Base-by-base conservation (phyloP, 2,888 invertebrate species). In the Muschampia staudingeri region DNA sequence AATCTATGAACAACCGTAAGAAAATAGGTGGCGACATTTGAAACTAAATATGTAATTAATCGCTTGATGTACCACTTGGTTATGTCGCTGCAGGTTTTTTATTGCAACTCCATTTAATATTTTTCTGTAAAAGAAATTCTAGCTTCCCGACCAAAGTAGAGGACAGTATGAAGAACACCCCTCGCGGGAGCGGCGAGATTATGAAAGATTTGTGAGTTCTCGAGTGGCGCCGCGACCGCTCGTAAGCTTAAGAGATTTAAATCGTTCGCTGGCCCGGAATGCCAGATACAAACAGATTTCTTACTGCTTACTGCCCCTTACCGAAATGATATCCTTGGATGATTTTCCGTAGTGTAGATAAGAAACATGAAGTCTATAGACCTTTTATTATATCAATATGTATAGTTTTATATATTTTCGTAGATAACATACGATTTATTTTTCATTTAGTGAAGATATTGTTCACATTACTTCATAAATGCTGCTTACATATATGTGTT, bases 191-290 rank as follows among this genome's bases (percentile, higher is more conserved):
- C 94, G 90, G 91, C 88, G 91, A 97, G 97, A 97, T 97, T 97
- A 96, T 96, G 95, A 97, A 96, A 97, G 97, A 97, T 97, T 97
- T 97, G 97, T 97, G 97, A 95, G 96, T 94, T 92, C 91, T 94
- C 90, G 92, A 94, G 94, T 92, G 93, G 93, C 92, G 94, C 94
- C 93, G 93, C 92, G 94, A 94, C 94, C 94, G 93, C 94, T 94
- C 94, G 94, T 93, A 92, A 93, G 95, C 96, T 96, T 96, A 96
- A 97, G 96, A 96, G 96, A 96, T 97, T 97, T 96, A 96, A 96
- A 96, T 96, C 95, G 96, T 91, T 93, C 95, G 94, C 94, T 95
- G 94, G 95, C 93, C 95, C 91, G 95, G 95, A 96, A 96, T 95
- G 92, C 94, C 93, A 94, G 96, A 96, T 96, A 96, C 95, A 96